A percentile compares a stretch with the other conserved stretches of the same genome.
Evolutionary conservation across 2,113 vertebrate species (phyloP).

Genomic region (Corvus hawaiiensis): DNA sequence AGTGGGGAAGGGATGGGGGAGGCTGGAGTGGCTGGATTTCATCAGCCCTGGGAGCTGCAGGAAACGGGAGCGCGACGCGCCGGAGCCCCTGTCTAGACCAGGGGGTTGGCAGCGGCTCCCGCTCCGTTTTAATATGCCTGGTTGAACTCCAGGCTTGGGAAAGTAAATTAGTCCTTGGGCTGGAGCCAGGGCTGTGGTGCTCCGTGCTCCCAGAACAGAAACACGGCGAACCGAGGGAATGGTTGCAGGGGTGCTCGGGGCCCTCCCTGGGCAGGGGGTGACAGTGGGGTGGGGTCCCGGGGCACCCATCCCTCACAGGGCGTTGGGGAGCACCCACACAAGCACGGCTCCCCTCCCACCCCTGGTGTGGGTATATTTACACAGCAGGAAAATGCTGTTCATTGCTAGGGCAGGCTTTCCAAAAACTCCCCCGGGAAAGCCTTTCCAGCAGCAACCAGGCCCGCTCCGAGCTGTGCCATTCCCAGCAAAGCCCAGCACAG

Average conservation of each 20-base stretch:
- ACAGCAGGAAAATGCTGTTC: accelerated
- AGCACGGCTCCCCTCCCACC: accelerated
- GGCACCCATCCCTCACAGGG: accelerated
- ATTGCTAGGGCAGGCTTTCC: background rate
- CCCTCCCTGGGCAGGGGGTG: accelerated
- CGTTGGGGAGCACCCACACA: accelerated
- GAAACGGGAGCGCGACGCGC: background rate
- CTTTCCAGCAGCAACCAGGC: background rate
- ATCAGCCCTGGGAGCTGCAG: background rate
- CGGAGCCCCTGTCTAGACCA: background rate
- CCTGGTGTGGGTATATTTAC: accelerated
- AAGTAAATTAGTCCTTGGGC: background rate
- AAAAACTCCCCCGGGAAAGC: background rate
- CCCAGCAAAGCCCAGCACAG: background rate
- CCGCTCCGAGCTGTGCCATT: background rate
- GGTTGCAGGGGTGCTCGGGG: background rate
- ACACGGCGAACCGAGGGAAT: accelerated
- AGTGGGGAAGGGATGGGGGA: background rate
- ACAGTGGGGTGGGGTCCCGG: accelerated
- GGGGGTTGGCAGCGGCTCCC: background rate
- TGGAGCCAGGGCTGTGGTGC: background rate
- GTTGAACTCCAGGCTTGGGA: background rate
- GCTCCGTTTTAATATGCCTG: background rate
- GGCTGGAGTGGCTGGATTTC: background rate
- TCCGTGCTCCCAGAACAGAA: accelerated